phyloP scores from a whole-genome alignment of 2,113 vertebrate species.

The Symphodus melops region DNA sequence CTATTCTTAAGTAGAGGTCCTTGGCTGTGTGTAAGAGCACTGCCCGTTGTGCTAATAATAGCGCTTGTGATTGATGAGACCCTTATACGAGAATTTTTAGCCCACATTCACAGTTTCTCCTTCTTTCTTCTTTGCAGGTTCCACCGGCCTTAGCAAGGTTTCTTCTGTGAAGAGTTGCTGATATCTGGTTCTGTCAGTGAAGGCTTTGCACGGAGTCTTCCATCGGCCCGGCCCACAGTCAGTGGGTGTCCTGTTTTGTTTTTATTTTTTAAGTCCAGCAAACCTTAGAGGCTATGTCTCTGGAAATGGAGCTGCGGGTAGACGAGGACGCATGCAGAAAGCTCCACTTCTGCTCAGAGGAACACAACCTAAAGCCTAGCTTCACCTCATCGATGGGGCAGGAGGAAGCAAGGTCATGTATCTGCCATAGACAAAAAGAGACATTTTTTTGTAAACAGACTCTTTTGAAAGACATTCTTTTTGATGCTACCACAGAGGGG shows the following conservation, averaged over 20 bases:
- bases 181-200: conserved; percentile 73
- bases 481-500: conserved; percentile 64
- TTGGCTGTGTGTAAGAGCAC: conserved; percentile 29
- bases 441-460: conserved; percentile 75
- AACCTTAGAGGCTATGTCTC: conserved; percentile 85
- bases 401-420: conserved; percentile 45
- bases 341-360: conserved; percentile 67
- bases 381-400: conserved; percentile 59
- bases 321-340: conserved; percentile 51
- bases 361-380: conserved; percentile 58
- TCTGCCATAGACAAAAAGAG: conserved; percentile 63
- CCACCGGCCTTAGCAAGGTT: conserved; percentile 97
- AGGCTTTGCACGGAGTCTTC: conserved; percentile 80
- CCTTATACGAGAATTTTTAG: not conserved
- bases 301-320: conserved; percentile 66
- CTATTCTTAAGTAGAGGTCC: conserved; percentile 24
- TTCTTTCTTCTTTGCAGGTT: conserved; percentile 83
- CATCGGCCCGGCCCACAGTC: conserved; percentile 65
- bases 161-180: conserved; percentile 98
- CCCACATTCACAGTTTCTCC: conserved; percentile 37
- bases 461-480: conserved; percentile 76
- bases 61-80: conserved; percentile 61
- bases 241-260: conserved; percentile 74
- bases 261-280: conserved; percentile 77
- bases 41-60: conserved; percentile 63